Evolutionary conservation across 1,140 invertebrate genomes (phyloP), one percentile per base, ranked within the genome.

Genomic region (Teleogryllus occipitalis): DNA sequence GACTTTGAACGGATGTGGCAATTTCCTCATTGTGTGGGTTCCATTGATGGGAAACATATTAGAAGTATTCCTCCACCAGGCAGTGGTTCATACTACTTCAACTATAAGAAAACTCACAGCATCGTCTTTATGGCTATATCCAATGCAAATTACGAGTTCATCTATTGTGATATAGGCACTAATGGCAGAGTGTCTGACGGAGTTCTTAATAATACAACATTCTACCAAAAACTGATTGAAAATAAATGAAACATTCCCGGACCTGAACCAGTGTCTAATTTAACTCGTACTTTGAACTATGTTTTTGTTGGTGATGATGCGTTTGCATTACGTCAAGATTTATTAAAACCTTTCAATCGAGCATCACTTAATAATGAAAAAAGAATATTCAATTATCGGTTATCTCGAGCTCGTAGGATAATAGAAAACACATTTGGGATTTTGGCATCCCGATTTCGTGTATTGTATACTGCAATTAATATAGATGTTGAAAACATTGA

Each of bases 221-320:
- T 82, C 54, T 74, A 47, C 54, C 47, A 75, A 39, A 74, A 75
- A 47, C 76, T 82, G 39, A 18, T 47, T 21, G 76, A 78, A 22
- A 22, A 47, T 75, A 14, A 75, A 82, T 74, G 81, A 75, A 22
- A 74, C 14, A 27, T 78, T 7, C 54, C 75, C 79, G 0, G 72
- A 48, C 14, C 78, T 81, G 14, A 48, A 82, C 27, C 80, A 80
- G 47, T 79, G 3, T 74, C 27, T 12, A 27, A 78, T n/a, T 39
- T 73, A 22, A 78, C 79, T 8, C 54, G 76, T 18, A 8, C 46
- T n/a, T 47, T 83, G 27, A 82, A 82, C 47, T 83, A 82, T 77
- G 80, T 85, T 79, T 83, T 87, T 82, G 81, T 87, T 27, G 85
- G 83, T 15, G 86, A 87, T 83, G 85, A 86, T 81, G 85, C 85